Evolutionary conservation across 2,113 vertebrate species (phyloP).

Genomic region (Pelvicachromis taeniatus): DNA sequence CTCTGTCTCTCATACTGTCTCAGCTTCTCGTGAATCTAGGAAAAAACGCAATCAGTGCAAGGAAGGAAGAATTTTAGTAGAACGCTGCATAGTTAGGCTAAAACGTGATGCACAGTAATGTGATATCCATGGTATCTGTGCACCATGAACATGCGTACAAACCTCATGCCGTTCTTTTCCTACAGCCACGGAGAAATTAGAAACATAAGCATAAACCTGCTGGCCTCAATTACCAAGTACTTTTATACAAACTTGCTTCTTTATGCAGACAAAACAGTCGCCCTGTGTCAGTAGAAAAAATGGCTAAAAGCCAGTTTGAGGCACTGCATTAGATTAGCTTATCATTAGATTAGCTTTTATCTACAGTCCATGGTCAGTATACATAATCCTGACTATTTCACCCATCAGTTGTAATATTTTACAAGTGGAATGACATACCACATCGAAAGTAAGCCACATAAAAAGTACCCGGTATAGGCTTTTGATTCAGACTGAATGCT

Average conservation of each 20-base stretch:
- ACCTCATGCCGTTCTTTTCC: background rate
- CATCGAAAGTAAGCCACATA: background rate
- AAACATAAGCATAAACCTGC: background rate
- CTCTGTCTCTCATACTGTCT: constrained; percentile 90
- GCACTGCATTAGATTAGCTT: background rate
- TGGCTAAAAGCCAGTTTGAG: background rate
- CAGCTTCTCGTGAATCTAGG: constrained; percentile 93
- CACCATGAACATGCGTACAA: rapidly evolving
- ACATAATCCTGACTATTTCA: too few species aligned
- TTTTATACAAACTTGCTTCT: background rate
- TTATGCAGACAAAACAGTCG: background rate
- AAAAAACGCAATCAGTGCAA: background rate
- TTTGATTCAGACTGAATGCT: background rate
- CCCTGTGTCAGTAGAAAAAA: background rate
- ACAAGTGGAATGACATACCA: too few species aligned
- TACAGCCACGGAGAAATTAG: background rate
- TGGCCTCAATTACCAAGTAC: background rate
- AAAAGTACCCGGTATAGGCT: background rate
- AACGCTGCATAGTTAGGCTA: background rate
- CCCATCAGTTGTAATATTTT: too few species aligned
- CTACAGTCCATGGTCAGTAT: too few species aligned
- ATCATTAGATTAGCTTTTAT: background rate
- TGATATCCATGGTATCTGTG: background rate
- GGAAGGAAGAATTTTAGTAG: background rate
- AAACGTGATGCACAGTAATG: background rate